These are phyloP conservation scores for Epizoanthus stellaris DNA, from an alignment of 92 coral and sea anemone species.

Conservation along the genomic window DNA sequence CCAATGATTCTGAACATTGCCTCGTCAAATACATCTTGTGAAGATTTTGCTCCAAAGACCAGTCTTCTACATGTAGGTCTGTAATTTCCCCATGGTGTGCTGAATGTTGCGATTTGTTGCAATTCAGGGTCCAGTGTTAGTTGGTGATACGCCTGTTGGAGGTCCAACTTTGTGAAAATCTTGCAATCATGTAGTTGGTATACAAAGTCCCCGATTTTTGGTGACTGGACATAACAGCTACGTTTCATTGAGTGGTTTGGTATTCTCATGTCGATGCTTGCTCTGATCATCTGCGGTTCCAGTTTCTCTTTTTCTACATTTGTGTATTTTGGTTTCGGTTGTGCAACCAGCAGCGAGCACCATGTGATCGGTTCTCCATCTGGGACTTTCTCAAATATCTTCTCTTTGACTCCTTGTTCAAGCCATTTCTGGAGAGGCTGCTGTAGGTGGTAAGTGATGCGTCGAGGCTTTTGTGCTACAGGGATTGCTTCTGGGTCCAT, in stretches of 20 bases:
- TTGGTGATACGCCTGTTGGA: too few species aligned
- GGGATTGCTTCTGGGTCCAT: constrained; percentile 63
- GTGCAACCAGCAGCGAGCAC: constrained; percentile 60
- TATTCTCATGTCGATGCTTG: constrained; percentile 61
- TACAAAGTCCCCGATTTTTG: constrained; percentile 60
- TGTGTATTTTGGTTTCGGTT: constrained; percentile 52
- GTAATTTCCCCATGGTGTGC: too few species aligned
- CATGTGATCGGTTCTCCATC: constrained; percentile 16
- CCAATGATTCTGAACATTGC: too few species aligned
- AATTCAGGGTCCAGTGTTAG: too few species aligned
- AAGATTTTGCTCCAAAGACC: too few species aligned
- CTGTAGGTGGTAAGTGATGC: constrained; percentile 46
- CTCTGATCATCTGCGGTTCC: too few species aligned
- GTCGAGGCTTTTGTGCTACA: constrained; percentile 41
- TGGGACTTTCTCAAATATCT: constrained; percentile 45
- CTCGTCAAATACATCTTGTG: too few species aligned
- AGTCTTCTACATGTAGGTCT: too few species aligned
- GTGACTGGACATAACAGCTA: constrained; percentile 59
- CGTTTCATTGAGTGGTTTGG: constrained; percentile 66
- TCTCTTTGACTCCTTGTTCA: constrained; percentile 23
- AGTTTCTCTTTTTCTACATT: not conserved
- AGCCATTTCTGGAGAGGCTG: constrained; percentile 43
- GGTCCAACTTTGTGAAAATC: too few species aligned
- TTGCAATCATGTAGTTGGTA: constrained; percentile 51
- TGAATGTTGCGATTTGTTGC: too few species aligned